Evolutionary conservation across 1,140 invertebrate genomes (phyloP), one percentile per base, ranked within the genome.

Genomic region (Microplitis demolitor): DNA sequence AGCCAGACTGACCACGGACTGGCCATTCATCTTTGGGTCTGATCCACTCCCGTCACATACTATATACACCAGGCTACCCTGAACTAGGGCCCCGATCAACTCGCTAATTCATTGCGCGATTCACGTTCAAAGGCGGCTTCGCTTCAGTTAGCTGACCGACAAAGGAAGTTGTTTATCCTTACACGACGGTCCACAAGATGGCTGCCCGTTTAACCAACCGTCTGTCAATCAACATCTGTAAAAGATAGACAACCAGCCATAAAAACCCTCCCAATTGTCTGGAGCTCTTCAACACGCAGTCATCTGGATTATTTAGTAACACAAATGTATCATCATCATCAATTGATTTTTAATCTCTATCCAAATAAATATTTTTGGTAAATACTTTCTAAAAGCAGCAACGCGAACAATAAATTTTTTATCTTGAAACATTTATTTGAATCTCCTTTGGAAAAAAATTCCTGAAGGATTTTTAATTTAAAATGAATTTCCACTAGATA

Each of bases 141-240:
- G 53, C 53, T 66, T 69, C 67, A 61, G 66, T 74, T 51, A 63
- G 51, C 70, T 53, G 62, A 58, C 76, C 76, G 76, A 78, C 76
- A 78, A 78, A 78, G 76, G 76, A 75, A 75, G 75, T 78, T 78
- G 77, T 76, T 78, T 78, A 78, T 78, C 75, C 77, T 78, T 78
- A 78, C 75, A 66, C 73, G 77, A 78, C 67, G 77, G 62, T 45
- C 66, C 67, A 69, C 69, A 75, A 75, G 74, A 76, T 75, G 75
- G 77, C 73, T 66, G 70, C 63, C 62, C 62, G 45, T 63, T 37
- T 54, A 34, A 64, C 33, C 61, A 66, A 70, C 58, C 77, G 63
- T 78, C 75, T 73, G 77, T 78, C 77, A 78, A 76, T 78, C 77
- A 78, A 66, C 64, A 14, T 56, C 11, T 31, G 39, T 45, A 45